Conservation (phyloP, 2,797 vertebrate species). For the Botia kubotai region DNA sequence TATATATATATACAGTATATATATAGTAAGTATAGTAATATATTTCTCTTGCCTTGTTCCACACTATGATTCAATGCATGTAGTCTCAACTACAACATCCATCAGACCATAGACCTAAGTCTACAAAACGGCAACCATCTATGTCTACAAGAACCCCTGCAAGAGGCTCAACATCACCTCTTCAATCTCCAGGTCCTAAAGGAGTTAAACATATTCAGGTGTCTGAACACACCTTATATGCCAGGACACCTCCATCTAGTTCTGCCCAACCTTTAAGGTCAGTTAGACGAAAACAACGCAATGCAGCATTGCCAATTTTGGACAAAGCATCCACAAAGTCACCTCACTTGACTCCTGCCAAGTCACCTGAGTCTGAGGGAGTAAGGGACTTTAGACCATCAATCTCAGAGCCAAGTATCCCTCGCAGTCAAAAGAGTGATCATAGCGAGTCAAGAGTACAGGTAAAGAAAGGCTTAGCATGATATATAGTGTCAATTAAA, state of each 20-base stretch:
- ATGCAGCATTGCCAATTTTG: background rate
- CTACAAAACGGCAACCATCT: constrained; percentile 31
- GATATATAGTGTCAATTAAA: background rate
- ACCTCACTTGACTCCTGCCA: constrained; percentile 51
- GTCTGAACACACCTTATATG: constrained; percentile 8
- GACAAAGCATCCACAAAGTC: background rate
- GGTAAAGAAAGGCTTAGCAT: constrained; percentile 53
- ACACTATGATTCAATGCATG: constrained; percentile 18
- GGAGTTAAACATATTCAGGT: constrained; percentile 29
- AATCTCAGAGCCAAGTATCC: constrained; percentile 42
- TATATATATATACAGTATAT: no score
- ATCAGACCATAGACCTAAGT: constrained; percentile 60
- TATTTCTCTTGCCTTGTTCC: background rate
- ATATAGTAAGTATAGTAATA: no score
- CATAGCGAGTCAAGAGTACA: constrained; percentile 53
- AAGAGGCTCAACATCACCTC: constrained; percentile 2
- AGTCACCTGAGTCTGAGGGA: constrained; percentile 49
- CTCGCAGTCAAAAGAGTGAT: constrained; percentile 57
- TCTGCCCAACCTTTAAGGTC: constrained; percentile 10
- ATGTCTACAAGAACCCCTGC: constrained; percentile 20
- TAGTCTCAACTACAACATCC: constrained; percentile 62
- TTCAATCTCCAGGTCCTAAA: constrained; percentile 28
- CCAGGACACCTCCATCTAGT: background rate
- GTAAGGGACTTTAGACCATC: constrained; percentile 42
- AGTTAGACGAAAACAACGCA: constrained; percentile 11